These are phyloP conservation scores for Indri indri DNA, from an alignment of 2,113 vertebrate species.

Conservation along the genomic window DNA sequence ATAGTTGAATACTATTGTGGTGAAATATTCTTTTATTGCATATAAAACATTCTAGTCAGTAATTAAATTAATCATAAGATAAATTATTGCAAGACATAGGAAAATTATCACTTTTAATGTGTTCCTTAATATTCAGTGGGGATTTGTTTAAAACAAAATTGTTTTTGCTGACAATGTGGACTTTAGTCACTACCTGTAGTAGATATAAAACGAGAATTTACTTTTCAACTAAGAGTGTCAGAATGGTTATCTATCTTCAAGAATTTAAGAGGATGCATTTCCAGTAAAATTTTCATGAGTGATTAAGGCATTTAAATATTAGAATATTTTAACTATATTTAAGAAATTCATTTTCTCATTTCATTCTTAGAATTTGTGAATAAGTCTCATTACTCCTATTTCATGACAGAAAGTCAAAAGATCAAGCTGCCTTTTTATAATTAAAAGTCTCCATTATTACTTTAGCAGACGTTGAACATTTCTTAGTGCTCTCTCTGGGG, in stretches of 20 bases:
- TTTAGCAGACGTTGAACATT: conserved; percentile 4
- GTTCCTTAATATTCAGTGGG: neutral
- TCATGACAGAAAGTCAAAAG: conserved; percentile 48
- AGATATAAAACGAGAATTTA: neutral
- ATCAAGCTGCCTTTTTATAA: conserved; percentile 41
- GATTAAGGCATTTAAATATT: conserved; percentile 15
- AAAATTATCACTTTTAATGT: neutral
- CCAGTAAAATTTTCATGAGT: neutral
- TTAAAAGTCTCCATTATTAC: conserved; percentile 34
- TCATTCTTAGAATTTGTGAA: conserved; percentile 50
- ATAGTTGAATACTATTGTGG: neutral
- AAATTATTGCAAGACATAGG: neutral
- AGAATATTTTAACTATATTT: conserved; percentile 30
- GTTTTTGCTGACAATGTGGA: neutral
- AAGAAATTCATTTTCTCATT: conserved; percentile 40
- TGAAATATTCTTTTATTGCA: neutral
- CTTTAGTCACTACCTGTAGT: neutral
- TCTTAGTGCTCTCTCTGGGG: conserved; percentile 37
- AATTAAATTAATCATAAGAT: conserved; percentile 7
- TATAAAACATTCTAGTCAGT: neutral
- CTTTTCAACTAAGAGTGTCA: neutral
- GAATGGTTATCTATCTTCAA: neutral
- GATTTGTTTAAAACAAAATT: conserved; percentile 29
- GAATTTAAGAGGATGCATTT: conserved; percentile 7
- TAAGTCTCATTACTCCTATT: conserved; percentile 49